Percentiles rank a stretch among this genome's conserved stretches.
Evolutionary conservation across 2,888 invertebrate genomes (phyloP).

Genomic region (Mesorhabditis spiculigera): DNA sequence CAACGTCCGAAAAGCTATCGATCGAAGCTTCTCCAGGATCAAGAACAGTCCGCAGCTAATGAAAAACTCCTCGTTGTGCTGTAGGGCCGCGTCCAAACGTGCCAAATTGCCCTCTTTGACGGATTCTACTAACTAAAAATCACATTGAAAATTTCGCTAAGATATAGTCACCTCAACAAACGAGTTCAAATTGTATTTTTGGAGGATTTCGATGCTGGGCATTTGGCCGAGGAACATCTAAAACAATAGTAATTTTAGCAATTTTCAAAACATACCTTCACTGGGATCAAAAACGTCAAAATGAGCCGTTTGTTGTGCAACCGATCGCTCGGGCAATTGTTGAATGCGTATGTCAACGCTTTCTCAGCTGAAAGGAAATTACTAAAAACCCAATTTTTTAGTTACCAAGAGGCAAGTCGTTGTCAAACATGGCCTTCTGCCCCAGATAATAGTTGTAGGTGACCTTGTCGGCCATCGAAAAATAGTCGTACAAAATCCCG

Average conservation of each 20-base stretch:
- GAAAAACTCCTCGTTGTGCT: conserved; percentile 83
- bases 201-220: conserved; percentile 77
- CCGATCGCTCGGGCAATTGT: conserved; percentile 75
- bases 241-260: neutral
- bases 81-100: conserved; percentile 56
- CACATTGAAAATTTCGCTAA: neutral
- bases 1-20: conserved; percentile 88
- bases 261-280: conserved; percentile 23
- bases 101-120: conserved; percentile 74
- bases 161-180: conserved; percentile 75
- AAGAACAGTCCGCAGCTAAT: conserved; percentile 94
- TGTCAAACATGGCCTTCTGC: conserved; percentile 96
- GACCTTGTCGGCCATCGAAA: conserved; percentile 83
- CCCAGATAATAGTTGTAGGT: conserved; percentile 94
- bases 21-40: conserved; percentile 90
- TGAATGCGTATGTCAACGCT: conserved; percentile 85
- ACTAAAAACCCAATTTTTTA: neutral
- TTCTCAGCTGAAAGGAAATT: conserved; percentile 73
- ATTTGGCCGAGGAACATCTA: conserved; percentile 89
- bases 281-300: conserved; percentile 75
- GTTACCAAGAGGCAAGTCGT: conserved; percentile 78
- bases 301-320: conserved; percentile 84
- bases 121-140: conserved; percentile 32
- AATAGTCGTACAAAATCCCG: conserved; percentile 77
- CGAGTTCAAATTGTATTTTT: conserved; percentile 84